Percentiles rank a stretch among this genome's conserved stretches.
Conservation (phyloP, 2,797 vertebrate species). For the Melanogrammus aeglefinus region DNA sequence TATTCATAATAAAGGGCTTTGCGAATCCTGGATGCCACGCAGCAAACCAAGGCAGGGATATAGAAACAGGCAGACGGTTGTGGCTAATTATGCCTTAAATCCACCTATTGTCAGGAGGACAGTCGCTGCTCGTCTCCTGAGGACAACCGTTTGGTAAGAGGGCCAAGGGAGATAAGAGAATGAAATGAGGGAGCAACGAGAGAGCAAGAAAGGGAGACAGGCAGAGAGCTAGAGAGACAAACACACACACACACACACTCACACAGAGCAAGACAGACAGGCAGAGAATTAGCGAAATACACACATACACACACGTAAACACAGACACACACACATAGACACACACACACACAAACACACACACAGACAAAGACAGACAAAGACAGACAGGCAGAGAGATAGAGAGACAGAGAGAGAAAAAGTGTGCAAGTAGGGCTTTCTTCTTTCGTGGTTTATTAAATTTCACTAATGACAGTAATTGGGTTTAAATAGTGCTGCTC, state of each 20-base stretch:
- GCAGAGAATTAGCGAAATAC: too few species aligned
- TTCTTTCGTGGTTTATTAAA: constrained; percentile 6
- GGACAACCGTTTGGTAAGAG: constrained; percentile 17
- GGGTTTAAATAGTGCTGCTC: constrained; percentile 16
- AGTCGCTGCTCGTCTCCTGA: background rate
- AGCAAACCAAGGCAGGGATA: background rate
- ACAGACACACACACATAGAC: background rate
- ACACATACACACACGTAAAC: too few species aligned
- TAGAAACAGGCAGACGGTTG: background rate
- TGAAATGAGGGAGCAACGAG: background rate
- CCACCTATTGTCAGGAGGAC: background rate
- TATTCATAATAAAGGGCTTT: background rate
- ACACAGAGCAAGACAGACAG: too few species aligned
- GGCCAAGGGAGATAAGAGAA: background rate
- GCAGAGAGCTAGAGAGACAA: background rate
- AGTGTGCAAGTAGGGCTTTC: background rate
- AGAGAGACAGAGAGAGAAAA: background rate
- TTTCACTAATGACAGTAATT: constrained; percentile 20
- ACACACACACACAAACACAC: background rate
- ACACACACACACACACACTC: background rate
- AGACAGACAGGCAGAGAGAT: background rate
- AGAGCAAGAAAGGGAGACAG: background rate
- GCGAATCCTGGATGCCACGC: background rate
- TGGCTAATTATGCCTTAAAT: background rate
- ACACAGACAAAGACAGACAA: background rate